These are phyloP conservation scores for Orchesella cincta DNA, from an alignment of 1,140 invertebrate species.

Conservation along the genomic window DNA sequence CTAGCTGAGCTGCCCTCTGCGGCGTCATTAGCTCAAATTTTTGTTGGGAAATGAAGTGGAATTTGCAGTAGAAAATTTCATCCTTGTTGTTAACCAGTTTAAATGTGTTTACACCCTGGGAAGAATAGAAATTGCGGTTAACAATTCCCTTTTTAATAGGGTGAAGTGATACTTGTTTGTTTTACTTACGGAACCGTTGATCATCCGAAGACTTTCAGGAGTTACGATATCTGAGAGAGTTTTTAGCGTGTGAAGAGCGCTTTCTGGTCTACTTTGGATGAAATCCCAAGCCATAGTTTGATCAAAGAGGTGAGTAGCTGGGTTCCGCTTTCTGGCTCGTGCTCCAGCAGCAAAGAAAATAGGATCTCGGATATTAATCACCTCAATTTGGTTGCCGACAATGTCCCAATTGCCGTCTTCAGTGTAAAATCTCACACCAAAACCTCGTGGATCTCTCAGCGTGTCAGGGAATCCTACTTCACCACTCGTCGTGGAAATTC, in stretches of 20 bases:
- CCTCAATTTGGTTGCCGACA: constrained; percentile 16
- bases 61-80: background rate
- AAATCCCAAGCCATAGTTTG: constrained; percentile 64
- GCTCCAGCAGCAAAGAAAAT: constrained; percentile 15
- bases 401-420: constrained; percentile 27
- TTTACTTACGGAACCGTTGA: constrained; percentile 61
- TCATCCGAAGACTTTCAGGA: constrained; percentile 61
- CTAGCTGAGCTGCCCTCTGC: background rate
- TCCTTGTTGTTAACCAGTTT: background rate
- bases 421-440: constrained; percentile 23
- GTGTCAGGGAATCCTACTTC: constrained; percentile 64
- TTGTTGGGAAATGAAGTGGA: background rate
- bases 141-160: background rate
- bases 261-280: constrained; percentile 60
- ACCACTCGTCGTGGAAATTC: constrained; percentile 67
- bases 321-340: constrained; percentile 70
- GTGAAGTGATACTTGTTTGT: background rate
- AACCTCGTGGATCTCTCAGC: constrained; percentile 41
- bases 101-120: background rate
- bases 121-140: background rate
- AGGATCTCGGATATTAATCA: constrained; percentile 15
- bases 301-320: constrained; percentile 66
- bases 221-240: constrained; percentile 62
- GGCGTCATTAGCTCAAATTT: background rate
- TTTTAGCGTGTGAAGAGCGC: constrained; percentile 61